Conservation (phyloP, 92 coral and sea anemone genomes). For the Metridium senile region DNA sequence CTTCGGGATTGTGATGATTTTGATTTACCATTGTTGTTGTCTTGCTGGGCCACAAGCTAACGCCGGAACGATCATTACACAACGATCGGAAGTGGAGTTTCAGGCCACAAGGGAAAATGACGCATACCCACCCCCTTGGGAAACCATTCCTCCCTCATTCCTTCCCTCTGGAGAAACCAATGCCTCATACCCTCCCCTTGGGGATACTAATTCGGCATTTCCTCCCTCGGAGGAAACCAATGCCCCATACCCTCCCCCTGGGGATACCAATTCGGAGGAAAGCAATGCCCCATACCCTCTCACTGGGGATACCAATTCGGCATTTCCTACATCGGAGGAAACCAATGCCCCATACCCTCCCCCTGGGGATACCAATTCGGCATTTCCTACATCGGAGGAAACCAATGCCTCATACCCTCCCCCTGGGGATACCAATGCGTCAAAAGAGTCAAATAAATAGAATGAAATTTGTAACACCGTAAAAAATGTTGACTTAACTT, state of each 20-base stretch:
- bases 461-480: too few species aligned
- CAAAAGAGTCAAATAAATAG: too few species aligned
- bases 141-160: not conserved
- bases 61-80: not conserved
- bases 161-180: not conserved
- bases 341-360: not conserved
- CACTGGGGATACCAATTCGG: not conserved
- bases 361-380: not conserved
- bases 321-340: not conserved
- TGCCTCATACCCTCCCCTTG: not conserved
- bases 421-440: not conserved
- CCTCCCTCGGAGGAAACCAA: too few species aligned
- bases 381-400: not conserved
- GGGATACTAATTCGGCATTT: too few species aligned
- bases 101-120: not conserved
- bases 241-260: not conserved
- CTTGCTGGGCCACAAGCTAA: not conserved
- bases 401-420: not conserved
- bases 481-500: too few species aligned
- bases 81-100: not conserved
- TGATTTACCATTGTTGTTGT: not conserved
- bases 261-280: too few species aligned
- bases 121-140: slow-evolving; percentile 3
- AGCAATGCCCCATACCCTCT: not conserved
- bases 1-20: not conserved